Conservation (phyloP, 1,140 invertebrate genomes). For the Polyergus mexicanus region DNA sequence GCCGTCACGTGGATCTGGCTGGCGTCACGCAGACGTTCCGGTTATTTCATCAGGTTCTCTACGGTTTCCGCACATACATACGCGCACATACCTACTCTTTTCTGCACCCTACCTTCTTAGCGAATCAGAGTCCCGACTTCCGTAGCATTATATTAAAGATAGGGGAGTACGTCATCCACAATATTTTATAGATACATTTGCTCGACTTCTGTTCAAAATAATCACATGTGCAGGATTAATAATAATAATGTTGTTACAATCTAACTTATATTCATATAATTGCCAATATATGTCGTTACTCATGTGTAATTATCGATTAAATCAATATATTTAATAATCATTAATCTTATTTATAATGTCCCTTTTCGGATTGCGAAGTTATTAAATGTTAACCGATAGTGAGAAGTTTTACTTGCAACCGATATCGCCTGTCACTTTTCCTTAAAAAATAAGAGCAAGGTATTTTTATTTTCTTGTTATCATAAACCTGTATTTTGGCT, state of each 20-base stretch:
- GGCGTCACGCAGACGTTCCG: constrained; percentile 70
- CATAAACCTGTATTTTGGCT: neutral
- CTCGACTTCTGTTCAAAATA: neutral
- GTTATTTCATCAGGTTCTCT: constrained; percentile 68
- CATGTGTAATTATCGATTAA: no score
- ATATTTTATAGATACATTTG: neutral
- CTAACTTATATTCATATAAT: neutral
- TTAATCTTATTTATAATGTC: neutral
- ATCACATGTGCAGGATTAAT: neutral
- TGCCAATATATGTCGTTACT: neutral
- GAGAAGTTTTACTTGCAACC: neutral
- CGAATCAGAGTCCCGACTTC: constrained; percentile 1
- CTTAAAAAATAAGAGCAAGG: neutral
- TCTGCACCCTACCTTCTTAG: neutral
- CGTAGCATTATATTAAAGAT: constrained; percentile 28
- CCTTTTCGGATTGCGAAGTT: neutral
- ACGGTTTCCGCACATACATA: constrained; percentile 49
- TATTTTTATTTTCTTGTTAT: neutral
- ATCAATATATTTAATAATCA: neutral
- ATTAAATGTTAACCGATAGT: neutral
- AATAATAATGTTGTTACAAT: neutral
- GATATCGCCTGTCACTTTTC: neutral
- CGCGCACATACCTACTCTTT: neutral
- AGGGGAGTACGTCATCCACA: neutral
- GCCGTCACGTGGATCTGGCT: constrained; percentile 76